Evolutionary conservation across 2,888 invertebrate species (phyloP).

Genomic region (Apocheima hispidaria): DNA sequence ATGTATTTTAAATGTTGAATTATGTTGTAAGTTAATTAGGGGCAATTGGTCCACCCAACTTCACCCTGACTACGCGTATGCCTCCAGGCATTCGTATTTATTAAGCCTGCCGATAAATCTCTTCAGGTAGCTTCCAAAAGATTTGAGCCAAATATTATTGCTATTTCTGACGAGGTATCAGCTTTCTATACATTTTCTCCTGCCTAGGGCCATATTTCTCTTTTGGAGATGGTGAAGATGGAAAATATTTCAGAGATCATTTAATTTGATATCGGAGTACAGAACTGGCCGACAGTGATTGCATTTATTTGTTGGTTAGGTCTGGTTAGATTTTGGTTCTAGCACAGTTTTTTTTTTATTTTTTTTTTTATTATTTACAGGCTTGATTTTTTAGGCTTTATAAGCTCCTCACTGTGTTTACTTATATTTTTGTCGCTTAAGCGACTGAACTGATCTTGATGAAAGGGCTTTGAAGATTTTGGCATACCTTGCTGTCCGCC

Average conservation of each 20-base stretch:
- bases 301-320: not conserved
- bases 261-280: conserved; percentile 7
- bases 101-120: conserved; percentile 41
- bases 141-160: conserved; percentile 42
- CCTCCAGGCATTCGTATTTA: conserved; percentile 40
- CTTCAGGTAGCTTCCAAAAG: conserved; percentile 40
- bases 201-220: conserved; percentile 13
- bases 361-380: too few species aligned
- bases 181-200: conserved; percentile 30
- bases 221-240: conserved; percentile 11
- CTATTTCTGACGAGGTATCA: conserved; percentile 29
- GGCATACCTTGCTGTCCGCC: too few species aligned
- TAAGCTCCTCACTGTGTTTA: too few species aligned
- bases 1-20: too few species aligned
- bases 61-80: not conserved
- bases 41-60: not conserved
- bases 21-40: too few species aligned
- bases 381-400: too few species aligned
- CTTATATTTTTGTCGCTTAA: too few species aligned
- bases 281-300: not conserved
- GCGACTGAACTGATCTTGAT: too few species aligned
- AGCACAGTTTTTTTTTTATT: too few species aligned
- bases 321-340: too few species aligned
- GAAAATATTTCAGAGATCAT: conserved; percentile 18
- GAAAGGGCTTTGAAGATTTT: too few species aligned